Conservation (phyloP, 2,888 invertebrate species). For the Epirrhoe tristata region DNA sequence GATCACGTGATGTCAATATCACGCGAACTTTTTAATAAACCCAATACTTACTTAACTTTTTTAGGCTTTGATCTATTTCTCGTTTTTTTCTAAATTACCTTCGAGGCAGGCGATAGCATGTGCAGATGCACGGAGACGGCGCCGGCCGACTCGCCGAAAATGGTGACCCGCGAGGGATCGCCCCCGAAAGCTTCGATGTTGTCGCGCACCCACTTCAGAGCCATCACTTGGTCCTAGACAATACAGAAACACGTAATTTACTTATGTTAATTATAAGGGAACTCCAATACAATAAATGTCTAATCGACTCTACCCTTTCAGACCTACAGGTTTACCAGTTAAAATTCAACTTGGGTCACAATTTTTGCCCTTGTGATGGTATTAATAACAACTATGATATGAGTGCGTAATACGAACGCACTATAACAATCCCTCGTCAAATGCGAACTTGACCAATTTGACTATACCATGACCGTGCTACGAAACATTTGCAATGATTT, state of each 20-base stretch:
- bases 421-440: slow-evolving; percentile 25
- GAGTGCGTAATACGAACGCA: background rate
- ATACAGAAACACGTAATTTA: background rate
- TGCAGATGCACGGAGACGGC: slow-evolving; percentile 86
- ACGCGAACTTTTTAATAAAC: too few species aligned
- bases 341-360: background rate
- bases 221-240: slow-evolving; percentile 85
- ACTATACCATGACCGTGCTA: slow-evolving; percentile 40
- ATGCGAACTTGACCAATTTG: slow-evolving; percentile 41
- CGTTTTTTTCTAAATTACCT: slow-evolving; percentile 47
- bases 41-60: too few species aligned
- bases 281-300: too few species aligned
- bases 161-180: slow-evolving; percentile 83
- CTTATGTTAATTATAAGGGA: too few species aligned
- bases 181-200: slow-evolving; percentile 87
- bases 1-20: too few species aligned
- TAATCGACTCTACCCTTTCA: too few species aligned
- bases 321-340: too few species aligned
- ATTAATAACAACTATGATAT: background rate
- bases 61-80: too few species aligned
- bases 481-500: slow-evolving; percentile 27
- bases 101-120: slow-evolving; percentile 82
- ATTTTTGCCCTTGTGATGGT: background rate
- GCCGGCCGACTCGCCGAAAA: slow-evolving; percentile 87
- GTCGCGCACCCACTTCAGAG: slow-evolving; percentile 86